Evolutionary conservation across 1,140 invertebrate species (phyloP).

Genomic region (Conus ventricosus): DNA sequence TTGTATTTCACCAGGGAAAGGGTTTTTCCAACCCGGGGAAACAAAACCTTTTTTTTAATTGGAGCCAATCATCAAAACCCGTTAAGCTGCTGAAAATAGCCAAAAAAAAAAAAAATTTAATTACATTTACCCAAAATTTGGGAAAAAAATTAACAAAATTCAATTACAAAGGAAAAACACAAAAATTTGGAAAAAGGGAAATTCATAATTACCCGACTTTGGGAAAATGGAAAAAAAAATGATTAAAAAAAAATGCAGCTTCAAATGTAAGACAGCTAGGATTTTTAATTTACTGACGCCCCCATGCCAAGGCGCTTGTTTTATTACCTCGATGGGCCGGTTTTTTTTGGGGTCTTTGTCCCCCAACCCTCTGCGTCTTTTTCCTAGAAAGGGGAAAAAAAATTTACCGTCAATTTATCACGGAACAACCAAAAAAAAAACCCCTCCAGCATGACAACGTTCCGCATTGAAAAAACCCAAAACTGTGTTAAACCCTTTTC

Average conservation of each 20-base stretch:
- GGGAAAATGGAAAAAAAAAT: neutral
- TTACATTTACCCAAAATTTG: conserved; percentile 39
- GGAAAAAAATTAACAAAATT: conserved; percentile 28
- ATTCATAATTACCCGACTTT: neutral
- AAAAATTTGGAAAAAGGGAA: neutral
- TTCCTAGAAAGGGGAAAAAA: conserved; percentile 70
- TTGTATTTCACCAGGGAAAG: conserved; percentile 31
- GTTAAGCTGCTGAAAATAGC: conserved; percentile 48
- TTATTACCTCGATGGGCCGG: conserved; percentile 57
- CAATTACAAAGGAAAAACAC: conserved; percentile 27
- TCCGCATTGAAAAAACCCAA: conserved; percentile 11
- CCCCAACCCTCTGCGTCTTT: conserved; percentile 63
- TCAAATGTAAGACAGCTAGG: conserved; percentile 15
- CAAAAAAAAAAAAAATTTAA: conserved; percentile 17
- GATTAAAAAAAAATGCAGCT: neutral
- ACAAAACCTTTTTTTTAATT: conserved; percentile 21
- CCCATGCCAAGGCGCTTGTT: conserved; percentile 57
- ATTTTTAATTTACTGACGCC: conserved; percentile 45
- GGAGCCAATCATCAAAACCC: conserved; percentile 40
- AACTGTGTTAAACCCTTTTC: conserved; percentile 5
- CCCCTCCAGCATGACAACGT: conserved; percentile 39
- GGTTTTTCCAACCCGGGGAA: conserved; percentile 34
- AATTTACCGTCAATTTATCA: conserved; percentile 47
- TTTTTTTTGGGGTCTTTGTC: conserved; percentile 65
- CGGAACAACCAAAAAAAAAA: conserved; percentile 19